Conservation (phyloP, 2,113 vertebrate species). For the Eupsittula cactorum region DNA sequence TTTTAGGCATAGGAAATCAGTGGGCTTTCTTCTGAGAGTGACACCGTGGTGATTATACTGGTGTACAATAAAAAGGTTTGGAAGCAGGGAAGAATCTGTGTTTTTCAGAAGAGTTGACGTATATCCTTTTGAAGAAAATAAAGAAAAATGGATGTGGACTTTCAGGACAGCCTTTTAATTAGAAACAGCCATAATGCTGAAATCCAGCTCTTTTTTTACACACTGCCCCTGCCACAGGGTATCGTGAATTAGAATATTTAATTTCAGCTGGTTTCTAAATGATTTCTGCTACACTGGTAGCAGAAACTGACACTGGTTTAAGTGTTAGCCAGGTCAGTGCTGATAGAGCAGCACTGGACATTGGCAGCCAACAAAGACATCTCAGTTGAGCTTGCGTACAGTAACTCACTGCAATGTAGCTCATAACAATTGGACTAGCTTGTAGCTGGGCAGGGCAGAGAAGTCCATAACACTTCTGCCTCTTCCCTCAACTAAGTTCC, state of each 20-base stretch:
- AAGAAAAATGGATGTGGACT: background rate
- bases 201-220: background rate
- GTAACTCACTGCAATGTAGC: rapidly evolving
- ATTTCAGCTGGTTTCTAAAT: background rate
- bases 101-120: background rate
- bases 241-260: background rate
- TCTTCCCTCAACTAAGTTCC: background rate
- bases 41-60: rapidly evolving
- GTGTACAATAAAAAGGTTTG: background rate
- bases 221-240: background rate
- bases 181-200: background rate
- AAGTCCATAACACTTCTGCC: background rate
- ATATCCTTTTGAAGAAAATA: background rate
- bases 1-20: conserved; percentile 7
- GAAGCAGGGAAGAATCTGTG: background rate
- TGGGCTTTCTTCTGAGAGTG: background rate
- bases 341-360: background rate
- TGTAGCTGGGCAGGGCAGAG: background rate
- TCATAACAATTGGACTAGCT: rapidly evolving
- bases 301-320: background rate
- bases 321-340: background rate
- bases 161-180: background rate
- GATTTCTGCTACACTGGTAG: background rate
- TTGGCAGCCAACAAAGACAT: background rate
- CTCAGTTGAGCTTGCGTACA: background rate